phyloP scores from a whole-genome alignment of 2,888 invertebrate species.

The Nomada ferruginata region DNA sequence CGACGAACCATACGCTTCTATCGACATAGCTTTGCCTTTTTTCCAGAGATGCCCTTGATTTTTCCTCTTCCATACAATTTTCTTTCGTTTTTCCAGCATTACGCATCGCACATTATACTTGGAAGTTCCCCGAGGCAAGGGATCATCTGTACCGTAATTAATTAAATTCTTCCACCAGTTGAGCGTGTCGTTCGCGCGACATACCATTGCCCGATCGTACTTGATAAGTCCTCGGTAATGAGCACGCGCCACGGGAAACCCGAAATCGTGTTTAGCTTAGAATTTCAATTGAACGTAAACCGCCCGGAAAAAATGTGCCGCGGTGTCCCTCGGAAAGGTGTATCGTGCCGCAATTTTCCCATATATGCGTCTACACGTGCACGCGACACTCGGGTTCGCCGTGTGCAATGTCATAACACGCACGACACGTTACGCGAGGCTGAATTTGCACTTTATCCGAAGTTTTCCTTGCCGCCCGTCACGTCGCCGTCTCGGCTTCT shows the following conservation, averaged over 20 bases:
- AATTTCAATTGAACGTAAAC: background rate
- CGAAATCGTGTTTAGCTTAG: background rate
- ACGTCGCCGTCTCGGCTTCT: slow-evolving; percentile 1
- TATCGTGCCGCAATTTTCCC: slow-evolving; percentile 35
- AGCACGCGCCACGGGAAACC: slow-evolving; percentile 21
- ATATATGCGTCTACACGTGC: slow-evolving; percentile 2
- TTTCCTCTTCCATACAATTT: background rate
- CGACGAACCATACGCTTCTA: background rate
- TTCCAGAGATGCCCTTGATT: background rate
- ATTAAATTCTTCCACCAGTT: background rate
- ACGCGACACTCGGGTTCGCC: slow-evolving; percentile 27
- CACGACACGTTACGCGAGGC: slow-evolving; percentile 19
- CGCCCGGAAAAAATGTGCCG: slow-evolving; percentile 24
- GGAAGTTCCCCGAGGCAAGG: background rate
- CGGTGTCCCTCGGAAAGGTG: slow-evolving; percentile 10
- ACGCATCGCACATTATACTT: background rate
- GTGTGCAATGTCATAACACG: slow-evolving; percentile 24
- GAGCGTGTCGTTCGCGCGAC: slow-evolving; percentile 2
- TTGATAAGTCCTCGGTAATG: background rate
- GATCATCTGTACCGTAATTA: slow-evolving; percentile 1
- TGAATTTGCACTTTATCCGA: slow-evolving; percentile 33
- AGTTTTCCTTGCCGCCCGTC: slow-evolving; percentile 70
- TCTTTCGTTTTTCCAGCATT: background rate
- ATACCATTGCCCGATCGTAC: background rate
- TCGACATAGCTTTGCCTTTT: background rate